Conservation (phyloP, 2,113 vertebrate genomes). For the Macquaria australasica region DNA sequence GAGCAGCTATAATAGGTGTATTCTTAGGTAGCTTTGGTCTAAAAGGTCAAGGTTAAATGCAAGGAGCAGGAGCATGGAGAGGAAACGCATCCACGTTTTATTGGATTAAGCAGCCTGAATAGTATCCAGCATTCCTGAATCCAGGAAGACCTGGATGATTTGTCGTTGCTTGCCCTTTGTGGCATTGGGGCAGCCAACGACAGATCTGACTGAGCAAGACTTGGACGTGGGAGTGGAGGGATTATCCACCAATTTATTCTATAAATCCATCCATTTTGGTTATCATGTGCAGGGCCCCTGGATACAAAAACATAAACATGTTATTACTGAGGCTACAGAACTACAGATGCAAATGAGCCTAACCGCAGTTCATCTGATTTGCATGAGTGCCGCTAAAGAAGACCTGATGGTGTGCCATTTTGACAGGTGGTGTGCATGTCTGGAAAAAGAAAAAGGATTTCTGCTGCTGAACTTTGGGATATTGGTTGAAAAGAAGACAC, state of each 20-base stretch:
- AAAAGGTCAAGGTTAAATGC: constrained; percentile 13
- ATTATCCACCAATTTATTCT: background rate
- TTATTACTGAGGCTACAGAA: background rate
- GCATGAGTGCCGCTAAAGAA: background rate
- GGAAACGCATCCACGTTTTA: background rate
- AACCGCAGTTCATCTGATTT: background rate
- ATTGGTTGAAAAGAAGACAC: background rate
- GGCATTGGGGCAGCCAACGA: background rate
- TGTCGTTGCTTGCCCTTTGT: background rate
- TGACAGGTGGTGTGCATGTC: background rate
- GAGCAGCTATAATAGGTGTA: constrained; percentile 19
- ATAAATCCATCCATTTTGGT: background rate
- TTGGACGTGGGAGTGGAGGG: background rate
- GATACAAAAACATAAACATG: background rate
- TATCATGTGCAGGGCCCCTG: background rate
- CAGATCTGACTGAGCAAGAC: background rate
- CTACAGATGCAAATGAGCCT: background rate
- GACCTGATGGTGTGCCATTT: background rate
- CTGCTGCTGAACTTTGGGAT: background rate
- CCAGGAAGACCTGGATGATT: background rate
- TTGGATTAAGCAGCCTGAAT: background rate
- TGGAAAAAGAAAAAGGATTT: background rate
- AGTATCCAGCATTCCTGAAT: background rate
- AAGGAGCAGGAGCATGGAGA: background rate
- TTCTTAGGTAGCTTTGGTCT: constrained; percentile 15